Evolutionary conservation across 2,797 vertebrate species (phyloP).

Genomic region (Chaunax sp.): DNA sequence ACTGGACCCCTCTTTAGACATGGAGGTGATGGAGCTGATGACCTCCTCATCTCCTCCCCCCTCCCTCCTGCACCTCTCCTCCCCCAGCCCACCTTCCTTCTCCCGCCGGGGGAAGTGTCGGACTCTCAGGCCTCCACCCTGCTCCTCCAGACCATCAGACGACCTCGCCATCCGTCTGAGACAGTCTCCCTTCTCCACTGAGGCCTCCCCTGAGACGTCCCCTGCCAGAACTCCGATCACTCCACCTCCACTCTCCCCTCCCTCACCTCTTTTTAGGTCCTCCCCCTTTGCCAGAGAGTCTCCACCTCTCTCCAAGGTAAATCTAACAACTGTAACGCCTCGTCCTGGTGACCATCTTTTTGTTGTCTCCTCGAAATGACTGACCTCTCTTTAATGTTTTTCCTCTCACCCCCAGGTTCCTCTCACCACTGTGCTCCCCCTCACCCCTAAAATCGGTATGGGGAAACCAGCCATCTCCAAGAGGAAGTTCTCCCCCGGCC

Average conservation of each 20-base stretch:
- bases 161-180: conserved; percentile 76
- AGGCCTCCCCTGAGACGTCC: conserved; percentile 80
- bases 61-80: conserved; percentile 79
- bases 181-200: conserved; percentile 81
- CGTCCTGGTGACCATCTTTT: neutral
- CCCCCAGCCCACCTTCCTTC: conserved; percentile 39
- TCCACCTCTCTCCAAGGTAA: conserved; percentile 62
- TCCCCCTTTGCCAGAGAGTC: conserved; percentile 55
- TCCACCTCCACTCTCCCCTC: conserved; percentile 68
- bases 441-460: conserved; percentile 97
- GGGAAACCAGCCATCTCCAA: conserved; percentile 98
- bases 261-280: conserved; percentile 61
- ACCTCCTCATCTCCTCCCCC: conserved; percentile 66
- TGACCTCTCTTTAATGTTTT: neutral
- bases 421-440: conserved; percentile 82
- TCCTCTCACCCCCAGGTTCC: conserved; percentile 63
- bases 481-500: conserved; percentile 96
- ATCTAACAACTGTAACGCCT: neutral
- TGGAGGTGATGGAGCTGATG: conserved; percentile 80
- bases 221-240: conserved; percentile 65
- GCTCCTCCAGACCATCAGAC: conserved; percentile 72
- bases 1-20: conserved; percentile 64
- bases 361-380: neutral
- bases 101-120: conserved; percentile 51
- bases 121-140: conserved; percentile 69